A percentile compares a stretch with the other conserved stretches of the same genome.
Evolutionary conservation across 2,113 vertebrate species (phyloP).

Genomic region (Poecilia latipinna): DNA sequence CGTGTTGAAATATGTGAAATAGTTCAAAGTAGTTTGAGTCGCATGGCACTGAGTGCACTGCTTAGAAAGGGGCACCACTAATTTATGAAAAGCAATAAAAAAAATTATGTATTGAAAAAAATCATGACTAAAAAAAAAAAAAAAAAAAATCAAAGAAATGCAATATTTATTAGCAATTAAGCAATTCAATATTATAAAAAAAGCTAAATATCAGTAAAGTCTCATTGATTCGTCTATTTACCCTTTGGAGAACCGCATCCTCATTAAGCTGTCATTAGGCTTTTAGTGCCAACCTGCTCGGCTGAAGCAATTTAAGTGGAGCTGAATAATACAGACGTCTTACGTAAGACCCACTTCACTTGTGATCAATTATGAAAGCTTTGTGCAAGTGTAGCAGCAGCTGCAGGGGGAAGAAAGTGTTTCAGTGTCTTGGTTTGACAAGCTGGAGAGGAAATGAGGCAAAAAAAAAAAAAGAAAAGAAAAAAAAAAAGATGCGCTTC

Average conservation of each 20-base stretch:
- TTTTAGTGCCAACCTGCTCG: conserved; percentile 48
- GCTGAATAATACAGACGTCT: conserved; percentile 71
- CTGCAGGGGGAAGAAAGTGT: conserved; percentile 58
- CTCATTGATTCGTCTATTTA: conserved; percentile 4
- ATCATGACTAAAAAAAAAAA: not conserved
- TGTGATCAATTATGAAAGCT: conserved; percentile 75
- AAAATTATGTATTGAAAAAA: not conserved
- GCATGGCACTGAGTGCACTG: not conserved
- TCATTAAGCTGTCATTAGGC: conserved; percentile 56
- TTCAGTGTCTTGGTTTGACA: conserved; percentile 58
- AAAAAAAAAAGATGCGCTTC: conserved; percentile 41
- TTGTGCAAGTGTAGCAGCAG: conserved; percentile 52
- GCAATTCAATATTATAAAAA: conserved; percentile 1
- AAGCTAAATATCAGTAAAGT: not conserved
- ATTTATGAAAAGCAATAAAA: conserved; percentile 17
- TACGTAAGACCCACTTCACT: conserved; percentile 69
- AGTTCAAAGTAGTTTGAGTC: not conserved
- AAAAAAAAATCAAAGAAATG: no score
- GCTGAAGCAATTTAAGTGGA: conserved; percentile 65
- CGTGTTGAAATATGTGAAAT: not conserved
- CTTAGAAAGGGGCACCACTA: conserved; percentile 16
- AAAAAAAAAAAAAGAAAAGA: conserved; percentile 54
- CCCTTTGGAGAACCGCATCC: conserved; percentile 11
- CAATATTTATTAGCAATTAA: not conserved
- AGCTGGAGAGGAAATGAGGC: conserved; percentile 50